Percentiles rank a stretch among this genome's conserved stretches.
These are phyloP conservation scores for Tupiocoris notatus DNA, from an alignment of 2,888 invertebrate genomes.

Conservation along the genomic window DNA sequence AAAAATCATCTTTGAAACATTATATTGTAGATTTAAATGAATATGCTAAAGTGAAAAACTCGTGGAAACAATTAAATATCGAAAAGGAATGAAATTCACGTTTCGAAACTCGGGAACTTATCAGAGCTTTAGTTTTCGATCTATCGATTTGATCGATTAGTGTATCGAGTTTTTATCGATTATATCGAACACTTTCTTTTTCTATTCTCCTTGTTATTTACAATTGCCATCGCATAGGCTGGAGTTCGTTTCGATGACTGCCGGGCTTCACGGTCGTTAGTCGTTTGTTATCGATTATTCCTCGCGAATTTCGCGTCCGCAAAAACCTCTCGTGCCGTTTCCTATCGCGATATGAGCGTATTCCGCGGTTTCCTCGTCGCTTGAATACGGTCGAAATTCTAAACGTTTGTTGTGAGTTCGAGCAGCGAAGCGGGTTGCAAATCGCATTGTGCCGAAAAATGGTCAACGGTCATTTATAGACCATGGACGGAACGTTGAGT, in stretches of 20 bases:
- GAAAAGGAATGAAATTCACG: too few relatives aligned
- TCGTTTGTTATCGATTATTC: conserved; percentile 26
- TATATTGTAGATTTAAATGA: too few relatives aligned
- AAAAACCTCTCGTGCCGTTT: not conserved
- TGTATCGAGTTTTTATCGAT: not conserved
- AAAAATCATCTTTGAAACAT: too few relatives aligned
- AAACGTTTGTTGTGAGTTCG: not conserved
- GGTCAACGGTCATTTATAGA: not conserved
- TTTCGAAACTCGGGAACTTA: too few relatives aligned
- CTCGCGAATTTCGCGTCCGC: conserved; percentile 2
- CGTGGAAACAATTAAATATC: not conserved
- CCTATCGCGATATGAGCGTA: not conserved
- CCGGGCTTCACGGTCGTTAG: conserved; percentile 21
- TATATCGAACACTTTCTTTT: too few relatives aligned
- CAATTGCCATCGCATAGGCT: conserved; percentile 22
- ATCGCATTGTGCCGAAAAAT: not conserved
- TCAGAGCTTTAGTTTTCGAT: too few relatives aligned
- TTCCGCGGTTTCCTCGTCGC: not conserved
- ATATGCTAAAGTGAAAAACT: too few relatives aligned
- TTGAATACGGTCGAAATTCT: not conserved
- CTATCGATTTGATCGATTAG: too few relatives aligned
- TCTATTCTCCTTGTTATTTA: conserved; percentile 12
- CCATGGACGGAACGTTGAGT: not conserved
- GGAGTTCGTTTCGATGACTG: conserved; percentile 20
- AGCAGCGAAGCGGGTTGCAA: not conserved